phyloP scores from a whole-genome alignment of 2,113 vertebrate genomes.

The Nymphicus hollandicus region DNA sequence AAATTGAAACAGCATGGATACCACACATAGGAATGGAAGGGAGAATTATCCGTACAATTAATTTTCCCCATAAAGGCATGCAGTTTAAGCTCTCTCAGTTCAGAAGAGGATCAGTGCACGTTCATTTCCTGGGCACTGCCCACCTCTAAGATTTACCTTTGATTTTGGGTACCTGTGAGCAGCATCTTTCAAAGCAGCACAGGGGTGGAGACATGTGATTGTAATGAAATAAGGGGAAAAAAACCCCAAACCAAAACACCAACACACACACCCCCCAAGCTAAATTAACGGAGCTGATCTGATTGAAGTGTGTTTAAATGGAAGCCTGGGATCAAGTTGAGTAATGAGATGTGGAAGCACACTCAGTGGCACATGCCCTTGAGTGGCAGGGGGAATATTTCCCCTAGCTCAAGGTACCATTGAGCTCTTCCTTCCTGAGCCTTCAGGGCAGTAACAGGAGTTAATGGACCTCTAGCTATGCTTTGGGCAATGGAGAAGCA shows the following conservation, averaged over 20 bases:
- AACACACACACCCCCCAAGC: too few relatives aligned
- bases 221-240: neutral
- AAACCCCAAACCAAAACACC: neutral
- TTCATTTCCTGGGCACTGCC: neutral
- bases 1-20: constrained; percentile 54
- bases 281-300: neutral
- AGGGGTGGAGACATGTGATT: neutral
- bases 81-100: neutral
- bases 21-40: constrained; percentile 10
- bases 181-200: neutral
- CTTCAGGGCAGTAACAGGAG: neutral
- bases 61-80: neutral
- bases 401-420: neutral
- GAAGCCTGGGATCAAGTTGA: neutral
- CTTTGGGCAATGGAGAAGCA: neutral
- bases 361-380: neutral
- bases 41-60: neutral
- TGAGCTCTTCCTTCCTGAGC: accelerated
- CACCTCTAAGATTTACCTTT: neutral
- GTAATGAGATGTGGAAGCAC: neutral
- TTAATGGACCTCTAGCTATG: neutral
- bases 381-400: neutral
- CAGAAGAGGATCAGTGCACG: neutral
- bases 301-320: neutral
- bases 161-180: neutral